These are phyloP conservation scores for Dicrostonyx torquatus DNA, from an alignment of 2,797 vertebrate genomes.

Conservation along the genomic window DNA sequence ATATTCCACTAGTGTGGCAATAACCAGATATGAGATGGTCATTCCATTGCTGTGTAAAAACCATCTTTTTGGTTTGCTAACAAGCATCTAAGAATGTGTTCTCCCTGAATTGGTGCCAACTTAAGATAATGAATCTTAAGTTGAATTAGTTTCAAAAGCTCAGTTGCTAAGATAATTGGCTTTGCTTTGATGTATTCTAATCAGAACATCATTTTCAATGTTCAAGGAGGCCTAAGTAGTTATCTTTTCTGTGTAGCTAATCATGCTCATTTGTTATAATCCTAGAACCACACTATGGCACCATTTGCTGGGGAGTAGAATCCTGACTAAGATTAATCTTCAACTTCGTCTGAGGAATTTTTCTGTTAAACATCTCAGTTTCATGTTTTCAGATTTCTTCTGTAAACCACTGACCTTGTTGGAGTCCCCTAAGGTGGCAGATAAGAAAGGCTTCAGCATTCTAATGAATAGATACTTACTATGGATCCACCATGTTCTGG, in stretches of 20 bases:
- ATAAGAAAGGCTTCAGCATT: not conserved
- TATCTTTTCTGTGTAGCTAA: conserved; percentile 31
- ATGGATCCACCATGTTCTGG: not conserved
- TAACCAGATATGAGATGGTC: not conserved
- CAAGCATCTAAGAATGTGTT: conserved; percentile 31
- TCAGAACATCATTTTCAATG: conserved; percentile 20
- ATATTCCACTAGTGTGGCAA: not conserved
- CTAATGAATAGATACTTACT: not conserved
- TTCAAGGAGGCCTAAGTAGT: not conserved
- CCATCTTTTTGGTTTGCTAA: conserved; percentile 1
- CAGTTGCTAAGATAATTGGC: conserved; percentile 40
- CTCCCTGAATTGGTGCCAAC: conserved; percentile 38
- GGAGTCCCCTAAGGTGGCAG: not conserved
- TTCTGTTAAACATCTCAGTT: conserved; percentile 29
- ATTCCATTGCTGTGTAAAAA: not conserved
- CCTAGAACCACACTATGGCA: not conserved
- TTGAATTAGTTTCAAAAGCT: conserved; percentile 28
- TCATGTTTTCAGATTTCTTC: not conserved
- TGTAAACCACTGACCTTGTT: not conserved
- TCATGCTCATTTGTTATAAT: conserved; percentile 1
- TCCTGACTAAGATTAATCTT: conserved; percentile 38
- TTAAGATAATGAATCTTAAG: conserved; percentile 43
- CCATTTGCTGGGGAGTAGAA: not conserved
- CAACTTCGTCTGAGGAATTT: not conserved
- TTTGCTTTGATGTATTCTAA: conserved; percentile 51